Conservation (phyloP, 2,888 invertebrate genomes). For the Chironomus riparius region DNA sequence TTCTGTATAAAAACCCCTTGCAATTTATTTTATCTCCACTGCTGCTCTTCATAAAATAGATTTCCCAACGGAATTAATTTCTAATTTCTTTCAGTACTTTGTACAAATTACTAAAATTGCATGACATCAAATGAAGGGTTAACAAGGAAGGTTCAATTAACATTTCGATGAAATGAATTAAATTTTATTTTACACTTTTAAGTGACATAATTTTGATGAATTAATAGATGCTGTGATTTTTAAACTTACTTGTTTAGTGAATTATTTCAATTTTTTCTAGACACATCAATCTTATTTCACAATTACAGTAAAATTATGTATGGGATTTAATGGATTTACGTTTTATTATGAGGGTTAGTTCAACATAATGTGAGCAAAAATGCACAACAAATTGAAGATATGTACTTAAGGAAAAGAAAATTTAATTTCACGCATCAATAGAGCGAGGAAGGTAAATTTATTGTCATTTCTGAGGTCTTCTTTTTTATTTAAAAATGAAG, state of each 20-base stretch:
- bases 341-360: not conserved
- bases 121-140: not conserved
- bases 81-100: not conserved
- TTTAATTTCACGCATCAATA: slow-evolving; percentile 21
- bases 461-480: not conserved
- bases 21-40: too few species aligned
- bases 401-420: not conserved
- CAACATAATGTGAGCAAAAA: not conserved
- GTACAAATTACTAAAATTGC: slow-evolving; percentile 10
- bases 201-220: slow-evolving; percentile 19
- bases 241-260: too few species aligned
- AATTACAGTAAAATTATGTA: not conserved
- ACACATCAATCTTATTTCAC: too few species aligned
- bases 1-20: not conserved
- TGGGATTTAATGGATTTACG: not conserved
- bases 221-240: not conserved
- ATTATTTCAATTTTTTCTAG: too few species aligned
- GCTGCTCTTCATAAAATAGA: not conserved
- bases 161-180: not conserved
- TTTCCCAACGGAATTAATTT: not conserved
- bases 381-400: not conserved
- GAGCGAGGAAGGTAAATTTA: slow-evolving; percentile 16
- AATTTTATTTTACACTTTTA: slow-evolving; percentile 6
- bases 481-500: not conserved
- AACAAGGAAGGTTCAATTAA: not conserved